Evolutionary conservation across 2,888 invertebrate species (phyloP), one percentile per base, ranked within the genome.

Genomic region (Melieria omissa): DNA sequence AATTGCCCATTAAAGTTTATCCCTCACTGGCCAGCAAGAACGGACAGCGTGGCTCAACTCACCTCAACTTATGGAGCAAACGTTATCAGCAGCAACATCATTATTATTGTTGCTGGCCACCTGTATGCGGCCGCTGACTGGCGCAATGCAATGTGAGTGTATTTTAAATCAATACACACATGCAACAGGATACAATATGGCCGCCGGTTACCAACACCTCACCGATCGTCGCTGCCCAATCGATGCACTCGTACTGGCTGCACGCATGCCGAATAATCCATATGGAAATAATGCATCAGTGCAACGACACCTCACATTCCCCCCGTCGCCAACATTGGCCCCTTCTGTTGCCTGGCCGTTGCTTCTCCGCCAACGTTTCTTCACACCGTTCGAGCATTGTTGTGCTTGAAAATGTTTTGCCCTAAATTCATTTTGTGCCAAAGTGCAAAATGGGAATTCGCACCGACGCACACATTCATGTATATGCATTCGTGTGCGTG

Each of bases 401-500:
- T 57, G 4, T 57, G 57, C 57, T 16, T 47, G 70, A 69, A 62
- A 54, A 65, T 70, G 67, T 70, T 67, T 66, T 73, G 70, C 62
- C 63, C 70, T 70, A 70, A 73, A 73, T 73, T 66, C 70, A 70
- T 70, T 70, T 73, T 70, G 44, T 55, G 70, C 58, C 52, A 66
- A 57, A 57, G 67, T 58, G 63, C 52, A 52, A 64, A 73, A 70
- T 73, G 70, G 67, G 58, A 73, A 69, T 68, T 72, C 29, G 29
- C 29, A 29, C 29, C 29, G 29, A 29, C 29, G 29, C 29, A 29
- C 29, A 29, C 29, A 29, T 29, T 29, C 29, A 29, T 29, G 55
- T 57, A 29, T 12, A 45, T 16, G 42, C 10, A 29, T 52, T 10
- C 65, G 44, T 60, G 57, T 63, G 62, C 42, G 57, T 64, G 41